These are phyloP conservation scores for Biston stratarius DNA, from an alignment of 2,888 invertebrate genomes.

Conservation along the genomic window DNA sequence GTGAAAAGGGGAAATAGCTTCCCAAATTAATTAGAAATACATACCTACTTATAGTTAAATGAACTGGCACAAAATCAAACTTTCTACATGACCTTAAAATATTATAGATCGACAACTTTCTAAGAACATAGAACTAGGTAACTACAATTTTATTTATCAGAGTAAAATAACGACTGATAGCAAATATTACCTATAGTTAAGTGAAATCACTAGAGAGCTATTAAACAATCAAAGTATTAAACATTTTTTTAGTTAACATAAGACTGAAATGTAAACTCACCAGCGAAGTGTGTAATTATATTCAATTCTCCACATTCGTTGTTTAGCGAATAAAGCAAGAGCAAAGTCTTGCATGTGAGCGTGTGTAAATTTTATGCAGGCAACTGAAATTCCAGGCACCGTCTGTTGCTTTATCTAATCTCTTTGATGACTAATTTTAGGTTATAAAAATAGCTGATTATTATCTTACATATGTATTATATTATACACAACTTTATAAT, in stretches of 20 bases:
- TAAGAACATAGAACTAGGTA: neutral
- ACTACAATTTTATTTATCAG: neutral
- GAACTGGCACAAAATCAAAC: too few species aligned
- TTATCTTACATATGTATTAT: constrained; percentile 42
- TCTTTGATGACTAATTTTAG: constrained; percentile 67
- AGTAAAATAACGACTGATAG: neutral
- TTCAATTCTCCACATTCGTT: constrained; percentile 34
- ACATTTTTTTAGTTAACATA: neutral
- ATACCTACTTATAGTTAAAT: too few species aligned
- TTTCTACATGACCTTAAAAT: too few species aligned
- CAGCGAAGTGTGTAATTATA: constrained; percentile 34
- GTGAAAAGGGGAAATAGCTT: too few species aligned
- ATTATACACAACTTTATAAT: constrained; percentile 37
- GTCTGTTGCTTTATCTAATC: constrained; percentile 67
- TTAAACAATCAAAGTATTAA: neutral
- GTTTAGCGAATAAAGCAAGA: constrained; percentile 32
- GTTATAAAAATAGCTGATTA: constrained; percentile 76
- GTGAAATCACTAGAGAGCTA: constrained; percentile 9
- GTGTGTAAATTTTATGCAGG: constrained; percentile 39
- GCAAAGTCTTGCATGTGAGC: constrained; percentile 39
- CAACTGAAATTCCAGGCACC: constrained; percentile 60
- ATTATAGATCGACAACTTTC: too few species aligned
- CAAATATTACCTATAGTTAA: constrained; percentile 5
- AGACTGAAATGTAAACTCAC: constrained; percentile 30
- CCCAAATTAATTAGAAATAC: too few species aligned